Evolutionary conservation across 2,113 vertebrate genomes (phyloP), one percentile per base, ranked within the genome.

Genomic region (Pomatorhinus ruficollis): DNA sequence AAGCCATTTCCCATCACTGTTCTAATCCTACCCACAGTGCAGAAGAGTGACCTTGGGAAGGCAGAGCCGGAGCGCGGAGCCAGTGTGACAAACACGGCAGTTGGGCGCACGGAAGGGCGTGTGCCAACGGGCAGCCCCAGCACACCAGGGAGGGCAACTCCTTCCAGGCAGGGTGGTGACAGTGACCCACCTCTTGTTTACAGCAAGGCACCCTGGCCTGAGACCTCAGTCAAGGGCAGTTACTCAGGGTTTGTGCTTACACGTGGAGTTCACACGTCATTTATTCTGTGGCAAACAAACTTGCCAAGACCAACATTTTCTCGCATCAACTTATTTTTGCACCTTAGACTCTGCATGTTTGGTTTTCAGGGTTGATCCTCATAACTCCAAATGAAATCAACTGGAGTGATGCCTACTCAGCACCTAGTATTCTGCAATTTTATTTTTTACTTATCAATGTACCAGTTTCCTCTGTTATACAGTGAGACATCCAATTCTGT

Each of bases 211-310:
- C 25, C 31, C 9, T 20, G 30, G 56, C 72, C 42, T 45, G 49
- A 53, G n/a, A 84, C 22, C 1, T 0, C 22, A 28, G 45, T 12
- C 79, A 17, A 35, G 65, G 28, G 18, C 45, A 71, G 19, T 35
- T 63, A 45, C 68, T 35, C 9, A 14, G 39, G 37, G 44, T 16
- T n/a, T 10, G 15, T 47, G 61, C 42, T 50, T 10, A 54, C 33
- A 20, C 1, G 0, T 6, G 17, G 65, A 52, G 54, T 9, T 89
- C 70, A 18, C 24, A 5, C 3, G 0, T 21, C 6, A 1, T 13
- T 64, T 40, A 56, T 23, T 76, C 53, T 7, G n/a, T 1, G 17
- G 82, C 63, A 64, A 68, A 87, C 6, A 33, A 50, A 75, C 35
- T 47, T 64, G 56, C 35, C 10, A 50, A 79, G 61, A 44, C 15